Evolutionary conservation across 2,797 vertebrate species (phyloP), one percentile per base, ranked within the genome.

Genomic region (Heterohyrax brucei): DNA sequence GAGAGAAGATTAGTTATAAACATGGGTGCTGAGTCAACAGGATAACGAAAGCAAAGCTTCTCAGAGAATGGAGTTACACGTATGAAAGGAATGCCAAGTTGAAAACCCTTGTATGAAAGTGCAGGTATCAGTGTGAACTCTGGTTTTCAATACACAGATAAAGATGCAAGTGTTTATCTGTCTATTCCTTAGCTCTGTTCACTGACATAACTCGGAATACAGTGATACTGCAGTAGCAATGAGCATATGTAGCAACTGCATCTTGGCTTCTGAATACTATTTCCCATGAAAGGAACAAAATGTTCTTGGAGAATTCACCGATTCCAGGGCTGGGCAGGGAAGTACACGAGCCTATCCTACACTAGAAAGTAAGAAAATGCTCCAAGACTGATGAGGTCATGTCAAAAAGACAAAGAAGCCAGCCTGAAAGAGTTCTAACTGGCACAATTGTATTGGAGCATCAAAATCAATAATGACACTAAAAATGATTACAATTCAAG

Each of bases 261-360:
- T 28, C 33, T 64, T 85, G 79, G 75, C 72, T 90, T 96, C 28
- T 84, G 46, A 94, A 13, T 82, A 92, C 59, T 9, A 82, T 66
- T 91, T 81, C 75, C 75, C 53, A 80, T 59, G 84, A 94, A 81
- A 93, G 46, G 68, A 79, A 61, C 76, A 56, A 87, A 61, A 4
- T 44, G 8, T 86, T 22, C 14, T 64, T 79, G 39, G 75, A 86
- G n/a, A 92, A 94, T 93, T 30, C 53, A 77, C 28, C 48, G 61
- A 87, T 77, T 94, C 39, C 16, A 95, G 66, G 39, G 22, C 8
- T 28, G 30, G 24, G 66, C 12, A 87, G n/a, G 9, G 84, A 94
- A 76, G 18, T 30, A 70, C 5, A 93, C 59, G 53, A 94, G 22
- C 28, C 72, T 72, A 93, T 5, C 13, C 24, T 90, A 66, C 59